Percentiles rank a stretch among this genome's conserved stretches.
Evolutionary conservation across 1,140 invertebrate species (phyloP).

Genomic region (Melanaphis sacchari): DNA sequence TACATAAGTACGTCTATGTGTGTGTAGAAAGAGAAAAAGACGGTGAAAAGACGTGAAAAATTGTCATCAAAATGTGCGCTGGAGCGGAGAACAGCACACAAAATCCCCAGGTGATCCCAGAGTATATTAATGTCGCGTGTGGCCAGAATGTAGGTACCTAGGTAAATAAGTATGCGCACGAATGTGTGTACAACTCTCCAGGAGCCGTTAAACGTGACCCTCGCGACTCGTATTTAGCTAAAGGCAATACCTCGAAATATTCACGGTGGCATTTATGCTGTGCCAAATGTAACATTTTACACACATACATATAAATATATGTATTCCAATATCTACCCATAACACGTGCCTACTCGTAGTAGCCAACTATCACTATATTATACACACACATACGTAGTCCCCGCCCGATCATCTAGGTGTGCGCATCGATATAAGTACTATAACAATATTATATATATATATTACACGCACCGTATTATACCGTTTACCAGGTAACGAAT

Average conservation of each 20-base stretch:
- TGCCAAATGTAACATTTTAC: constrained; percentile 11
- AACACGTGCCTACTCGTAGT: neutral
- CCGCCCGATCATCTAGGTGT: neutral
- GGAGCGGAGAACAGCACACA: neutral
- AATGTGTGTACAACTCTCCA: neutral
- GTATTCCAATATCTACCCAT: neutral
- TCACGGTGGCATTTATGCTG: neutral
- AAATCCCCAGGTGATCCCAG: constrained; percentile 25
- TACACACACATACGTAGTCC: neutral
- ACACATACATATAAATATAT: neutral
- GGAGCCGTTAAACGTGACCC: neutral
- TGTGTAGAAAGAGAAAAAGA: neutral
- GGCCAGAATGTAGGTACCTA: neutral
- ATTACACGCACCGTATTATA: neutral
- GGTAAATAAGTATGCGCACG: neutral
- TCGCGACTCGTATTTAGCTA: neutral
- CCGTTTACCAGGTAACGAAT: neutral
- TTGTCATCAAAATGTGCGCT: neutral
- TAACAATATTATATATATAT: neutral
- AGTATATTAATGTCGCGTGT: constrained; percentile 7
- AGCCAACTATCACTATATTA: neutral
- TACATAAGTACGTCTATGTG: neutral
- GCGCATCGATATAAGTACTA: neutral
- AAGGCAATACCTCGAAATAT: neutral
- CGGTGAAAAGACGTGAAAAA: constrained; percentile 5